Base-by-base conservation (phyloP, 2,113 vertebrate species). In the Aplodontia rufa region DNA sequence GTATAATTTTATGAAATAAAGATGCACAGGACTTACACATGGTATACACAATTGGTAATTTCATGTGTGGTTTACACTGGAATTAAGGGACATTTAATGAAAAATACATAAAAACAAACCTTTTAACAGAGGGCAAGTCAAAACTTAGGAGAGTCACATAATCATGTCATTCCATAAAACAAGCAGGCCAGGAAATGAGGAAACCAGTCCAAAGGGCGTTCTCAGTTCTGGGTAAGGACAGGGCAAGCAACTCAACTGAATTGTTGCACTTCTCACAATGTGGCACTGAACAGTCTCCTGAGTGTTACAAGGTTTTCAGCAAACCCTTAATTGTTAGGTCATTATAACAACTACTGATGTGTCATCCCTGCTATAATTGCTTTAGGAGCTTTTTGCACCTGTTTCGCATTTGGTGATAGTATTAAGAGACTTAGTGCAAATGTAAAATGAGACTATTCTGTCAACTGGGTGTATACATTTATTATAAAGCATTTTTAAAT, bases 291-390 rank as follows among this genome's bases (percentile, higher is more conserved):
- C 72, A 53, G 83, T 19, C 79, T 96, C 83, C 79, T 14, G 71
- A 74, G 60, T 62, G 75, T 83, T 90, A 60, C 40, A 55, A 69
- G 94, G 42, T 74, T 81, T 87, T 95, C 93, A 82, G 91, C 94
- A 85, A 94, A 95, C 90, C 81, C 87, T 90, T 95, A 84, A 96
- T 95, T 94, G 88, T 93, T 74, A 60, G 96, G 75, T 90, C 95
- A 79, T 96, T 91, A 51, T 71, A 87, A 68, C 95, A 94, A 37
- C 74, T 42, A 58, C 80, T 24, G 76, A 81, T 79, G 94, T 96
- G 96, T 96, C 91, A 90, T 91, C 49, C 62, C 13, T 71, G 79
- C 71, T 93, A 14, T 91, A 87, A 95, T 45, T 93, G 91, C 96
- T 90, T 3, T 42, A 58, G 60, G 64, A 62, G 90, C 90, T 83